Evolutionary conservation across 1,140 invertebrate genomes (phyloP).

Genomic region (Kradibia gibbosae): DNA sequence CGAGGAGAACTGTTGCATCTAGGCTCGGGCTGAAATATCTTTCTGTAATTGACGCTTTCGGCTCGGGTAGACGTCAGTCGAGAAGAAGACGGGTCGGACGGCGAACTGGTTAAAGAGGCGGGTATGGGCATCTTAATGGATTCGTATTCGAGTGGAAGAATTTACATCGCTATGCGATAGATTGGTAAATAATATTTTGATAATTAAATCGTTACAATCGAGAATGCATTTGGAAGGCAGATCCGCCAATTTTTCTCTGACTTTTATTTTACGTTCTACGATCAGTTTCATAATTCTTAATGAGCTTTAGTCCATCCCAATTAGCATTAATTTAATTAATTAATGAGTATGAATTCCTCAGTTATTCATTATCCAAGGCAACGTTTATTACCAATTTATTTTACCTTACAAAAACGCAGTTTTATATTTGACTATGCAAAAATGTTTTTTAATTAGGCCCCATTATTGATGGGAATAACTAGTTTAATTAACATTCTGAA

Average conservation of each 20-base stretch:
- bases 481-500: background rate
- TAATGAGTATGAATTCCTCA: no score
- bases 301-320: conserved; percentile 5
- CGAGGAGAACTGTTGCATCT: background rate
- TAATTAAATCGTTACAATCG: conserved; percentile 50
- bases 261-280: background rate
- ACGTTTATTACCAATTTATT: background rate
- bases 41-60: conserved; percentile 47
- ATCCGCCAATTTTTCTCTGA: background rate
- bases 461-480: background rate
- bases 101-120: background rate
- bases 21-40: conserved; percentile 8
- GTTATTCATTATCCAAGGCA: background rate
- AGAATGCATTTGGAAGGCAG: conserved; percentile 21
- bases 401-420: background rate
- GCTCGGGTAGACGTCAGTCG: background rate
- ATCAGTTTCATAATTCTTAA: conserved; percentile 10
- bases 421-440: background rate
- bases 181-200: conserved; percentile 17
- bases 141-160: conserved; percentile 17
- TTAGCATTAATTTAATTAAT: conserved; percentile 39
- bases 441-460: background rate
- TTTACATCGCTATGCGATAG: background rate
- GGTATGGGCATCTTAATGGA: conserved; percentile 5
- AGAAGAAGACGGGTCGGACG: no score